A percentile compares a stretch with the other conserved stretches of the same genome.
Evolutionary conservation across 2,113 vertebrate species (phyloP).

Genomic region (Propithecus coquereli): DNA sequence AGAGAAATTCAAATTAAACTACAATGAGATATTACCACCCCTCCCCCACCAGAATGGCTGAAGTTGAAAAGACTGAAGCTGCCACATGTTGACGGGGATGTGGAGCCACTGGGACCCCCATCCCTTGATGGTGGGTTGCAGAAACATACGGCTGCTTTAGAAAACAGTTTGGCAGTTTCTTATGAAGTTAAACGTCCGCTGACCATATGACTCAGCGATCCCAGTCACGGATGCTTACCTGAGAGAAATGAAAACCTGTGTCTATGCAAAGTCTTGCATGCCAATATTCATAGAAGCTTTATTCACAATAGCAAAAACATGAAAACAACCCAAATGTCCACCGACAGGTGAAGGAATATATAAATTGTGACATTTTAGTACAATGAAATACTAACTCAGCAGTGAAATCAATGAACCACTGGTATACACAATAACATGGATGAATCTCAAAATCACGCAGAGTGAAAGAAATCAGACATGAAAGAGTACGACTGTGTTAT

Average conservation of each 20-base stretch:
- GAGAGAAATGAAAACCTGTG: not conserved
- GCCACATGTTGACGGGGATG: not conserved
- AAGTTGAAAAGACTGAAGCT: not conserved
- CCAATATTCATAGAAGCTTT: not conserved
- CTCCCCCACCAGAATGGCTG: not conserved
- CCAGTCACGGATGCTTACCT: not conserved
- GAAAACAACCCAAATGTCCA: not conserved
- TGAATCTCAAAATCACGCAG: not conserved
- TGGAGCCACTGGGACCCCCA: not conserved
- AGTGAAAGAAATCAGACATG: not conserved
- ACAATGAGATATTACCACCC: not conserved
- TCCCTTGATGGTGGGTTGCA: not conserved
- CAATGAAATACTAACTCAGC: not conserved
- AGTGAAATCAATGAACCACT: not conserved
- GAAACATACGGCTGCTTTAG: not conserved
- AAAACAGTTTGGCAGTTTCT: not conserved
- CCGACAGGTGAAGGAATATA: not conserved
- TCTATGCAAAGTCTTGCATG: not conserved
- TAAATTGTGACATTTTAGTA: not conserved
- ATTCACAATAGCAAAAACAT: not conserved
- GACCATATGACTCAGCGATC: not conserved
- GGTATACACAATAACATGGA: not conserved
- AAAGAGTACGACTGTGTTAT: not conserved
- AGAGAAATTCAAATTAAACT: not conserved
- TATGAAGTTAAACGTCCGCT: not conserved